These are phyloP conservation scores for Sinohyriopsis cumingii DNA, from an alignment of 2,888 invertebrate genomes.

Conservation along the genomic window DNA sequence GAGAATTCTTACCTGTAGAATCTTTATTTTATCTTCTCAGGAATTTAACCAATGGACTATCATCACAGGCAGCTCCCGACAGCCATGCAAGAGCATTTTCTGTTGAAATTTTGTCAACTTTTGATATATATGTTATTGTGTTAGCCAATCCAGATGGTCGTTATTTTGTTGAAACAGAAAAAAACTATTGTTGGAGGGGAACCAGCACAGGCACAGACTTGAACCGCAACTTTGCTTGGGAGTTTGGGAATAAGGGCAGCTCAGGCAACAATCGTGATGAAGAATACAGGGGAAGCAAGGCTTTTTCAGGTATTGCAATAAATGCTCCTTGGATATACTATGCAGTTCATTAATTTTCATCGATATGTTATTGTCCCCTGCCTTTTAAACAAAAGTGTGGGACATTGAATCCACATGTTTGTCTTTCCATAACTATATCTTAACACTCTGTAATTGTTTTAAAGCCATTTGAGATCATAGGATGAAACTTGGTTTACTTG, in stretches of 20 bases:
- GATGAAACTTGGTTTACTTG: too few species aligned
- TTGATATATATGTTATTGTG: slow-evolving; percentile 63
- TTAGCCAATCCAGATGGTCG: slow-evolving; percentile 69
- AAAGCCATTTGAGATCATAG: too few species aligned
- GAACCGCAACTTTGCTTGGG: slow-evolving; percentile 70
- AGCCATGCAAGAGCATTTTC: slow-evolving; percentile 14
- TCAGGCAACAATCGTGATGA: slow-evolving; percentile 60
- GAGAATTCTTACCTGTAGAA: slow-evolving; percentile 69
- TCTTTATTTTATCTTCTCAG: slow-evolving; percentile 58
- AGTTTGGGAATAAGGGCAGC: slow-evolving; percentile 67
- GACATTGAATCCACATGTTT: too few species aligned
- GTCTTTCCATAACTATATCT: too few species aligned
- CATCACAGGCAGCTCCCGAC: slow-evolving; percentile 6
- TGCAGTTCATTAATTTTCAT: neutral
- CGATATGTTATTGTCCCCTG: neutral
- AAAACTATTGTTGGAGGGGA: slow-evolving; percentile 69
- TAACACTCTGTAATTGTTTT: too few species aligned
- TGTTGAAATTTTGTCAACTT: slow-evolving; percentile 37
- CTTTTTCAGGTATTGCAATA: slow-evolving; percentile 59
- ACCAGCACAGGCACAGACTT: slow-evolving; percentile 68
- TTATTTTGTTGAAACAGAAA: slow-evolving; percentile 52
- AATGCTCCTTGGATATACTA: neutral
- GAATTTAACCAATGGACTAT: slow-evolving; percentile 51
- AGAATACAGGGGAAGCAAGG: slow-evolving; percentile 62
- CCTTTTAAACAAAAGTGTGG: too few species aligned